A percentile compares a stretch with the other conserved stretches of the same genome.
phyloP scores from a whole-genome alignment of 2,888 invertebrate species.

The Cataglyphis rosenhaueri region DNA sequence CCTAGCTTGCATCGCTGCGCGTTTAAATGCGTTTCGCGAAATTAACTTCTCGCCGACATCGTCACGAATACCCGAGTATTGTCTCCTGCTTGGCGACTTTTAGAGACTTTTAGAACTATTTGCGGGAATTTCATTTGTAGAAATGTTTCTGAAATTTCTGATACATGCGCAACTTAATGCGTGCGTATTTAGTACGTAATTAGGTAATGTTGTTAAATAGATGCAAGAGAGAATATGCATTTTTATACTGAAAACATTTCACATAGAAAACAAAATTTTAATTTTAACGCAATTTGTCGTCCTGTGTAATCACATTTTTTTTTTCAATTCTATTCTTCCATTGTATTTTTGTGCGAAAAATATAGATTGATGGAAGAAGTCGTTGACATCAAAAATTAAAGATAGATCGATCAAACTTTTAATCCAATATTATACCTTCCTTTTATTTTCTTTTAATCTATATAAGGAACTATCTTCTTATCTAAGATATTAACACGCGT shows the following conservation, averaged over 20 bases:
- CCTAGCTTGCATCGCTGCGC: slow-evolving; percentile 16
- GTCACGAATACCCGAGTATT: slow-evolving; percentile 5
- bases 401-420: not conserved
- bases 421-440: not conserved
- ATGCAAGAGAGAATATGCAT: not conserved
- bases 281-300: not conserved
- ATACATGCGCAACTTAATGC: not conserved
- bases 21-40: slow-evolving; percentile 48
- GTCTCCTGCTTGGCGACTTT: slow-evolving; percentile 13
- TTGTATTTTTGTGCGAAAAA: not conserved
- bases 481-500: not conserved
- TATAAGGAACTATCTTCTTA: not conserved
- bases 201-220: not conserved
- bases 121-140: slow-evolving; percentile 24
- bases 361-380: not conserved
- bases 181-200: not conserved
- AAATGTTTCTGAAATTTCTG: slow-evolving; percentile 31
- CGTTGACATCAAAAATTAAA: not conserved
- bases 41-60: slow-evolving; percentile 41
- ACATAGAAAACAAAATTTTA: not conserved
- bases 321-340: not conserved
- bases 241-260: not conserved
- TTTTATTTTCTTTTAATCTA: not conserved
- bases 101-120: not conserved
- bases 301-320: not conserved